Percentiles rank a stretch among this genome's conserved stretches.
Evolutionary conservation across 2,888 invertebrate species (phyloP).

Genomic region (Drosophila nigricruria): DNA sequence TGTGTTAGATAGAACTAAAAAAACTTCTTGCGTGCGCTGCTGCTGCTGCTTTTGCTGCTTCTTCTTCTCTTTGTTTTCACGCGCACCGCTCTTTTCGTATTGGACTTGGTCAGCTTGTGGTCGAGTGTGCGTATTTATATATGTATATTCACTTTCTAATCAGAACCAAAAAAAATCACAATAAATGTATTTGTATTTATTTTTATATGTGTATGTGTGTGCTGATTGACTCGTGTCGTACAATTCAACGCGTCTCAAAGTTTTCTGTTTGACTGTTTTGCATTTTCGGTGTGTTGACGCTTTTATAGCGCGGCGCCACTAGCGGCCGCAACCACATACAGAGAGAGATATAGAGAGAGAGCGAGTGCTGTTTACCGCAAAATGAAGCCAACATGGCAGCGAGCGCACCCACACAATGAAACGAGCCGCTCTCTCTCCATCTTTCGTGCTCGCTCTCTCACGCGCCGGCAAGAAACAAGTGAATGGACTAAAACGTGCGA

Average conservation of each 20-base stretch:
- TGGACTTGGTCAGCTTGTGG: constrained; percentile 48
- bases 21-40: constrained; percentile 42
- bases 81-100: constrained; percentile 36
- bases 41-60: constrained; percentile 26
- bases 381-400: constrained; percentile 29
- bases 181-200: constrained; percentile 44
- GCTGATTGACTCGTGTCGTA: constrained; percentile 43
- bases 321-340: constrained; percentile 34
- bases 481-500: constrained; percentile 36
- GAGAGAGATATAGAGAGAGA: constrained; percentile 26
- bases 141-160: constrained; percentile 67
- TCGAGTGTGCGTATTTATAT: constrained; percentile 21
- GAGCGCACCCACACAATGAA: constrained; percentile 46
- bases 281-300: constrained; percentile 58
- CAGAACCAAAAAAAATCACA: constrained; percentile 66
- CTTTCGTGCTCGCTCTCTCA: constrained; percentile 15
- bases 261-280: constrained; percentile 68
- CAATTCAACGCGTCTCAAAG: constrained; percentile 61
- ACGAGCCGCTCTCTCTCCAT: constrained; percentile 19
- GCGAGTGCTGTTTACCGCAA: constrained; percentile 5
- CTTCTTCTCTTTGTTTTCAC: constrained; percentile 38
- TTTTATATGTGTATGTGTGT: constrained; percentile 34
- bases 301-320: constrained; percentile 60
- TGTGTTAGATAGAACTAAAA: constrained; percentile 39
- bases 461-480: constrained; percentile 40